These are phyloP conservation scores for Diplolepis rosae DNA, from an alignment of 2,888 invertebrate genomes.

Conservation along the genomic window DNA sequence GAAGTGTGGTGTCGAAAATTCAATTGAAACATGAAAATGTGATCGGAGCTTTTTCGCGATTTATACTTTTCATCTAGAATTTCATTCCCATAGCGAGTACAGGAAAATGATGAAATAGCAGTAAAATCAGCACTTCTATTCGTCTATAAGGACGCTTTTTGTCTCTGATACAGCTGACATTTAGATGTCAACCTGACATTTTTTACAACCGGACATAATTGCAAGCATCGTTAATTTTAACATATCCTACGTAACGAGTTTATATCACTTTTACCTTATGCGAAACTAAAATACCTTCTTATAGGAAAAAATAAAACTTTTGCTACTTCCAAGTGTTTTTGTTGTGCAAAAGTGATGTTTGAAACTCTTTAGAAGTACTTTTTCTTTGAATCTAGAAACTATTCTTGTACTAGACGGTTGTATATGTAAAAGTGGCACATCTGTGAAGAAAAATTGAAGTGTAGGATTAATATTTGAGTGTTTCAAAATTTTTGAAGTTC, in stretches of 20 bases:
- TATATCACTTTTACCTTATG: neutral
- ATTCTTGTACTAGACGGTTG: neutral
- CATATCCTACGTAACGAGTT: neutral
- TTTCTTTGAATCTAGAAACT: neutral
- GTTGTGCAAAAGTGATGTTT: no score
- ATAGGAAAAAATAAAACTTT: neutral
- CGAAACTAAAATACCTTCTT: neutral
- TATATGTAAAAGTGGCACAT: neutral
- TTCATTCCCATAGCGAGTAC: neutral
- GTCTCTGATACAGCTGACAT: neutral
- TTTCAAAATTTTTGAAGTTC: neutral
- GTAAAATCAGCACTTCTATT: neutral
- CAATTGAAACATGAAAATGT: slow-evolving; percentile 4
- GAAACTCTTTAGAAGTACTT: neutral
- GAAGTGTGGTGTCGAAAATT: neutral
- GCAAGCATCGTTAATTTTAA: neutral
- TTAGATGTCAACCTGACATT: neutral
- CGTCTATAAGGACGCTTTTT: neutral
- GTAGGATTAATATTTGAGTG: neutral
- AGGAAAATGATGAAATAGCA: neutral
- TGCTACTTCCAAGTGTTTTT: neutral
- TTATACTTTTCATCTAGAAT: neutral
- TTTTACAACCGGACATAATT: neutral
- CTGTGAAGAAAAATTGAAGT: neutral
- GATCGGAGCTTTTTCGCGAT: neutral